Base-by-base conservation (phyloP, 2,888 invertebrate species). In the Protophormia terraenovae region DNA sequence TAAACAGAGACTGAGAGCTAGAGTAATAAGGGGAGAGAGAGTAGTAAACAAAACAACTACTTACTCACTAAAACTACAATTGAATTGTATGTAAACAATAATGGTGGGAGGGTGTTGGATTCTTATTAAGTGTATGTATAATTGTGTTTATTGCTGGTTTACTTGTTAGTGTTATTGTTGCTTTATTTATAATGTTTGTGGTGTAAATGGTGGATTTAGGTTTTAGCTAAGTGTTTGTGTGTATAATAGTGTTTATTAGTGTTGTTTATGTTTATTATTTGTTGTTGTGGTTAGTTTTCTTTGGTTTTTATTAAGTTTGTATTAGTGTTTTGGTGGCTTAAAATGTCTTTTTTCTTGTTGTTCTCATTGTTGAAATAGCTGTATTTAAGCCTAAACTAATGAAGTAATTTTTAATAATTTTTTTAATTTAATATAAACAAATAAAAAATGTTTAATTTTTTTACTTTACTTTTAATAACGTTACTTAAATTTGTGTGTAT, bases 221-320 rank as follows among this genome's bases (percentile, higher is more conserved):
- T 1, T 19, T 47, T 8, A 19, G 16, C 8, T n/a, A 10, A 24
- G 5, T 53, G 60, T 72, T 38, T 53, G 38, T 50, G 5, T 35
- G n/a, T 29, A n/a, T n/a, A n/a, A n/a, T n/a, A n/a, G 60, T 69
- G 32, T 45, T 32, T 38, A 32, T 55, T 64, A 32, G 27, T 67
- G 80, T 12, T 66, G 29, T 47, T 19, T 16, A 8, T 22, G 45
- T 41, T 55, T 24, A 38, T 32, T 7, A 2, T 16, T 3, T n/a
- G n/a, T 2, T 60, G 29, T 53, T 27, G 19, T 60, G 27, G 14
- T 1, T 73, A 19, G 22, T 24, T 24, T 50, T 22, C 1, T 12
- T 50, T 24, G 10, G 12, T 24, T 53, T 14, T 22, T 53, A 12
- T 8, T 53, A 12, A 24, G 14, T 24, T 53, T 53, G 45, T 66